Conservation (phyloP, 2,888 invertebrate species). For the Silvanus unidentatus region DNA sequence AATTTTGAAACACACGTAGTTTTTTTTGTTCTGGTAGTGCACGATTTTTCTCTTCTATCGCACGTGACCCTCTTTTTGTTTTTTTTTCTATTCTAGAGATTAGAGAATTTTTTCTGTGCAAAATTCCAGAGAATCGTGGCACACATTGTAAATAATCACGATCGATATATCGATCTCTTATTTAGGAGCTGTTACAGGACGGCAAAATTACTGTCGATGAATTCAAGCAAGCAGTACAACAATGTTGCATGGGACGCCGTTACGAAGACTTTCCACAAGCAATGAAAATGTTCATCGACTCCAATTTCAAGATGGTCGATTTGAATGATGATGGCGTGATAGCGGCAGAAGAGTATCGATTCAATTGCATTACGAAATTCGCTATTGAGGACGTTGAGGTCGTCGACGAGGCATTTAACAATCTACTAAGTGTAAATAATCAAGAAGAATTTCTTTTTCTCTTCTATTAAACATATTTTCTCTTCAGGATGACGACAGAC, state of each 20-base stretch:
- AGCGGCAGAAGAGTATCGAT: constrained; percentile 73
- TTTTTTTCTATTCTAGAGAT: too few species aligned
- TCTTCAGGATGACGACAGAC: constrained; percentile 74
- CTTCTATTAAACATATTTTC: constrained; percentile 10
- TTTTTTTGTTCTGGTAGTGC: too few species aligned
- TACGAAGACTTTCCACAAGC: constrained; percentile 79
- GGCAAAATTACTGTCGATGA: constrained; percentile 76
- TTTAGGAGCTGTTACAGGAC: constrained; percentile 58
- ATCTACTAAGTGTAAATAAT: constrained; percentile 65
- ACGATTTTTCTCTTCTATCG: too few species aligned
- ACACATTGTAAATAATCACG: too few species aligned
- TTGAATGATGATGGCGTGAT: constrained; percentile 75
- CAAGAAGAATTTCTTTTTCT: too few species aligned
- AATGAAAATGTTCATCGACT: constrained; percentile 80
- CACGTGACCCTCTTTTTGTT: too few species aligned
- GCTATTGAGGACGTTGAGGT: constrained; percentile 69
- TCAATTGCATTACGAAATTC: constrained; percentile 75
- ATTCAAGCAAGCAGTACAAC: constrained; percentile 75
- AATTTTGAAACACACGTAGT: too few species aligned
- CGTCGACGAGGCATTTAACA: constrained; percentile 72
- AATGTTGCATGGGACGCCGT: constrained; percentile 69
- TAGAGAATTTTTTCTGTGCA: too few species aligned
- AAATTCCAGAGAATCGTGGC: too few species aligned
- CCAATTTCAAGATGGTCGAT: constrained; percentile 76
- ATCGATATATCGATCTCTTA: too few species aligned